Evolutionary conservation across 2,797 vertebrate genomes (phyloP), one percentile per base, ranked within the genome.

Genomic region (Rhynchotus rufescens): DNA sequence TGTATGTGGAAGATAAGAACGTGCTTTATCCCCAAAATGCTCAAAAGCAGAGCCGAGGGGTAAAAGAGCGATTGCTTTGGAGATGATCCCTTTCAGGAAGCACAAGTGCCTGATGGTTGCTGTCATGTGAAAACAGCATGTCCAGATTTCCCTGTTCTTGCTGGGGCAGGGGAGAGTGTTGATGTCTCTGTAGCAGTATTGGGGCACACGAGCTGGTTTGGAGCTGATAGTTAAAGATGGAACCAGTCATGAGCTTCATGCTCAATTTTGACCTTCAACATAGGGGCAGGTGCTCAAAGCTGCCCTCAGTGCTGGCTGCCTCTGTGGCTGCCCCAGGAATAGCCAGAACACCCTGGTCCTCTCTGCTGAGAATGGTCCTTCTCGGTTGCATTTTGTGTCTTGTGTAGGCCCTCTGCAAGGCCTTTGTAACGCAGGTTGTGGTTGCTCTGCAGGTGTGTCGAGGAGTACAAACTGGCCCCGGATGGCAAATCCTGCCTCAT

Each of bases 401-500:
- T 20, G 4, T 6, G 23, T 51, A 34, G 34, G 25, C 14, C 8
- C 22, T 60, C 12, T 38, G 26, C 60, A 12, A 15, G 47, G 28
- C 1, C 1, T 21, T 9, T 26, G 84, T 97, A 80, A 96, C 14
- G 0, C 23, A 3, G 28, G 45, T 72, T 14, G 1, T 26, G 96
- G 30, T 95, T 94, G 90, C 59, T 49, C 84, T 8, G 7, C 96
- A 99, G 99, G 68, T 99, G 99, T 9, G 99, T 99, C 83, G 99
- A 99, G 97, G 99, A 99, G 93, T 99, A 99, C 96, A 99, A 98
- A 92, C 98, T 99, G 96, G 98, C 99, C 30, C 97, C 98, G 0
- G 99, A 99, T 49, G 98, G 98, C 30, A 99, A 99, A 80, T 99
- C 99, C 86, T 99, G 99, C 95, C 95, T 99, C 60, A 98, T 99